A percentile compares a stretch with the other conserved stretches of the same genome.
Evolutionary conservation across 2,113 vertebrate species (phyloP).

Genomic region (Syngnathus typhle): DNA sequence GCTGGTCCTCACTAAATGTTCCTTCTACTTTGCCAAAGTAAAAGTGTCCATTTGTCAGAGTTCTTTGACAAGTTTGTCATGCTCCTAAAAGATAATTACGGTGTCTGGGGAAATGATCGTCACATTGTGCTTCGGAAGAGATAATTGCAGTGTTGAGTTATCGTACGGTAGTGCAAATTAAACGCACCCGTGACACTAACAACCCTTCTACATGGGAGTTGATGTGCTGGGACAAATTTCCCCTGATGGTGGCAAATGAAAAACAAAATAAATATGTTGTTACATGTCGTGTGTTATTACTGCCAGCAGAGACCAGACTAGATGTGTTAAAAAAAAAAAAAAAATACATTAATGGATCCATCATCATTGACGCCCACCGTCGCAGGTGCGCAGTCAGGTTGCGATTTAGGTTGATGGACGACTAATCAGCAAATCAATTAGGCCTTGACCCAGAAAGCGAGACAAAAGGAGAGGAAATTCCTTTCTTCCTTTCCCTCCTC

Average conservation of each 20-base stretch:
- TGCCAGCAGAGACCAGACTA: slow-evolving; percentile 10
- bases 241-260: slow-evolving; percentile 45
- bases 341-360: slow-evolving; percentile 43
- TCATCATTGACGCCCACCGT: slow-evolving; percentile 42
- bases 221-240: slow-evolving; percentile 40
- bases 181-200: slow-evolving; percentile 46
- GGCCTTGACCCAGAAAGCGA: slow-evolving; percentile 89
- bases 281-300: neutral
- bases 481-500: slow-evolving; percentile 54
- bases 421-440: slow-evolving; percentile 87
- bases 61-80: slow-evolving; percentile 57
- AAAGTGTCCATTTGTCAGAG: slow-evolving; percentile 41
- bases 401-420: slow-evolving; percentile 74
- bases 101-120: slow-evolving; percentile 67
- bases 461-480: slow-evolving; percentile 68
- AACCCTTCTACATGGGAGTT: slow-evolving; percentile 46
- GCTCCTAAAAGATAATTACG: slow-evolving; percentile 55
- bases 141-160: slow-evolving; percentile 60
- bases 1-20: neutral
- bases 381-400: slow-evolving; percentile 69
- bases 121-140: slow-evolving; percentile 60
- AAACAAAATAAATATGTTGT: slow-evolving; percentile 37
- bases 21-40: slow-evolving; percentile 16
- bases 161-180: slow-evolving; percentile 45
- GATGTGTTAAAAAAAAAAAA: slow-evolving; percentile 35